Evolutionary conservation across 2,888 invertebrate species (phyloP), one percentile per base, ranked within the genome.

Genomic region (Erebia aethiops): DNA sequence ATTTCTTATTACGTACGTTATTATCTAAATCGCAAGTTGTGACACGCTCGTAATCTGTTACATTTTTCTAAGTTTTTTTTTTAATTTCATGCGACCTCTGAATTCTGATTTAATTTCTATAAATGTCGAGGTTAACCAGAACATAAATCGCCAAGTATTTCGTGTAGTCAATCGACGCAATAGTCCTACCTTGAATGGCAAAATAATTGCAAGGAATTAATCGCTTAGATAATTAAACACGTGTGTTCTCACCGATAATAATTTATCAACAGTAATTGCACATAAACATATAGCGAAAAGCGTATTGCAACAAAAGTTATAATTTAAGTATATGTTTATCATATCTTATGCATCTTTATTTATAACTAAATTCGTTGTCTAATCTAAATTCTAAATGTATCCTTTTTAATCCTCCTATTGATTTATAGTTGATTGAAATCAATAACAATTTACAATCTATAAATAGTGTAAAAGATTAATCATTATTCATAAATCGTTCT

Each of bases 1-100:
- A 85, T 85, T 85, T 89, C 86, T 80, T 79, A 81, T 89, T 90
- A 89, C 89, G 72, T 76, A 77, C 79, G 11, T 66, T 65, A 56
- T 65, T 66, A 57, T 66, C 49, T 62, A 21, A 21, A 21, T 14
- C 21, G 49, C 49, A 46, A 46, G 21, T 62, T 62, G 26, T 46
- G 62, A 46, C 49, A 62, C 14, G 21, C 3, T 14, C 14, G 62
- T 62, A 62, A 62, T 21, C 21, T 62, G 11, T 46, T 62, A 21
- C 13, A 49, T 49, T 62, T 62, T 62, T 62, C 62, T 62, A 62
- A 46, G 21, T 18, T 9, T 21, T 49, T 46, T 46, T 61, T 43
- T 43, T 13, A 49, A 62, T 14, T n/a, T 21, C 7, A 21, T 49
- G 18, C 21, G 49, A 62, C 21, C 61, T 61, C 43, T 46, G 18